These are phyloP conservation scores for Spea multiplicata DNA, from an alignment of 2,113 vertebrate genomes.

Conservation along the genomic window DNA sequence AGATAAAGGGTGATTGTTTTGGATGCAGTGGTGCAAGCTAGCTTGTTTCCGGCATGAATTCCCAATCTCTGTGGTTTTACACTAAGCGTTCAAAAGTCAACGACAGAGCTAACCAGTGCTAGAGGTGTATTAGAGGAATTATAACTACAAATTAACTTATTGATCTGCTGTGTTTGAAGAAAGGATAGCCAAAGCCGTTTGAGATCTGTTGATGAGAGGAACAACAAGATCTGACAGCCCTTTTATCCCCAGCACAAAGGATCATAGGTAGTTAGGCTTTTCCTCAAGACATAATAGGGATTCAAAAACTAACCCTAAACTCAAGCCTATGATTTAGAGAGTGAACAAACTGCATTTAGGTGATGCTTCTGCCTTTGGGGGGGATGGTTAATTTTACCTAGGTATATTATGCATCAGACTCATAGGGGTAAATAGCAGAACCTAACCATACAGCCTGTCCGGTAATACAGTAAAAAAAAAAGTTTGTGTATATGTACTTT, in stretches of 20 bases:
- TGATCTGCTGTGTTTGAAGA: slow-evolving; percentile 30
- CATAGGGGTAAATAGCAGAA: no score
- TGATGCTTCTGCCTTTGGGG: no score
- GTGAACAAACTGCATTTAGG: no score
- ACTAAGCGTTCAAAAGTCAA: slow-evolving; percentile 16
- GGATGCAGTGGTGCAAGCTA: no score
- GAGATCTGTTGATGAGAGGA: slow-evolving; percentile 15
- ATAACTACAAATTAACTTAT: slow-evolving; percentile 44
- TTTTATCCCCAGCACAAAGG: slow-evolving; percentile 21
- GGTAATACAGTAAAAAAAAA: no score
- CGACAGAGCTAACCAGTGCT: slow-evolving; percentile 6
- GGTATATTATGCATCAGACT: no score
- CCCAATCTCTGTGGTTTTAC: not conserved
- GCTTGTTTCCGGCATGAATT: slow-evolving; percentile 1
- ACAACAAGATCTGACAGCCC: slow-evolving; percentile 23
- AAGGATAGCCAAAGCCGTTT: slow-evolving; percentile 24
- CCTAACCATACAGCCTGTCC: no score
- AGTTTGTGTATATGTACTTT: no score
- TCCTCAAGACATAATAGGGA: not conserved
- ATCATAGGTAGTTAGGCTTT: slow-evolving; percentile 11
- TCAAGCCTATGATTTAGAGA: not conserved
- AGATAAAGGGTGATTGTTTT: no score
- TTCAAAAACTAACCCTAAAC: not conserved
- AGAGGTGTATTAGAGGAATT: slow-evolving; percentile 34
- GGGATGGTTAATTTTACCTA: no score